A percentile compares a stretch with the other conserved stretches of the same genome.
Conservation (phyloP, 2,113 vertebrate species). For the Pelodiscus sinensis region DNA sequence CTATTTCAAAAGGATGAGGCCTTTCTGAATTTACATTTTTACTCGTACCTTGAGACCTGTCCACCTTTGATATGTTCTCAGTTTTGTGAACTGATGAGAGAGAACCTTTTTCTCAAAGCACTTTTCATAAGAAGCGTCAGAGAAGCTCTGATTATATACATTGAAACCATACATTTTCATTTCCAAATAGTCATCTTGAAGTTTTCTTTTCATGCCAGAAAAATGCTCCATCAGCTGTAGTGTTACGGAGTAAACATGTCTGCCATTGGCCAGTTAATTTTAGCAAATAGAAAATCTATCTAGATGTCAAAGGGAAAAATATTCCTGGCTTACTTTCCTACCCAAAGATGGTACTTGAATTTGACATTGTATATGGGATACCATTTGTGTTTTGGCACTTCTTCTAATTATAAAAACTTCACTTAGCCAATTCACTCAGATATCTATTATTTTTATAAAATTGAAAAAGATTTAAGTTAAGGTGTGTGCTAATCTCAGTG, state of each 20-base stretch:
- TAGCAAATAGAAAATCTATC: not conserved
- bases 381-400: not conserved
- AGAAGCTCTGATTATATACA: slow-evolving; percentile 3
- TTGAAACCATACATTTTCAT: not conserved
- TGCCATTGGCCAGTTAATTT: slow-evolving; percentile 6
- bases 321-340: slow-evolving; percentile 30
- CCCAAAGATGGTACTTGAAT: slow-evolving; percentile 60
- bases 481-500: slow-evolving; percentile 19
- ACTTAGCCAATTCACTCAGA: not conserved
- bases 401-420: not conserved
- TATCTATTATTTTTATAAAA: slow-evolving; percentile 32
- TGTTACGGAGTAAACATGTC: not conserved
- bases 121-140: slow-evolving; percentile 51
- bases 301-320: slow-evolving; percentile 42
- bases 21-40: not conserved
- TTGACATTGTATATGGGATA: not conserved
- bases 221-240: slow-evolving; percentile 26
- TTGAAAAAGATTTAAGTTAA: not conserved
- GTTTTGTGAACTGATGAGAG: slow-evolving; percentile 28
- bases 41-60: slow-evolving; percentile 22
- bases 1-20: slow-evolving; percentile 24
- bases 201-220: not conserved
- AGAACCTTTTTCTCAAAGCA: slow-evolving; percentile 55
- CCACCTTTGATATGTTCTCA: slow-evolving; percentile 36
- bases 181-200: not conserved